These are phyloP conservation scores for Suillia variegata DNA, from an alignment of 2,888 invertebrate species.

Conservation along the genomic window DNA sequence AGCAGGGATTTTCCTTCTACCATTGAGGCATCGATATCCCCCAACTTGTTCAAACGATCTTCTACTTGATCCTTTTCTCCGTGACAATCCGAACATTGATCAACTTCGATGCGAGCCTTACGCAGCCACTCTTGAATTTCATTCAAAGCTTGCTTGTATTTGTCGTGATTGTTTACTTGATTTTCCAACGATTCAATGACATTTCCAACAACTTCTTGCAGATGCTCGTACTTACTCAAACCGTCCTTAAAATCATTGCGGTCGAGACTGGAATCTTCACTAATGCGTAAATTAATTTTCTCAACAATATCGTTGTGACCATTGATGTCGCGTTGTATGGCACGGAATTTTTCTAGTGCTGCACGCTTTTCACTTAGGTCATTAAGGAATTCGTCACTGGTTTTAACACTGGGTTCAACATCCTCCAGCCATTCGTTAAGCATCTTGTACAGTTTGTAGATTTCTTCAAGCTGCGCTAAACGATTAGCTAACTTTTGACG, in stretches of 20 bases:
- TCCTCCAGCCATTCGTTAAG: slow-evolving; percentile 88
- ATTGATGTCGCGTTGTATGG: slow-evolving; percentile 80
- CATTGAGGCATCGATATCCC: slow-evolving; percentile 71
- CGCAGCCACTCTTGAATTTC: slow-evolving; percentile 86
- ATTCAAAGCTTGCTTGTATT: slow-evolving; percentile 81
- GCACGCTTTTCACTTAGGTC: slow-evolving; percentile 92
- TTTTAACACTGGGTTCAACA: slow-evolving; percentile 79
- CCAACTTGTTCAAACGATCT: slow-evolving; percentile 76
- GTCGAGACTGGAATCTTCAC: slow-evolving; percentile 72
- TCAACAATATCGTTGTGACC: slow-evolving; percentile 80
- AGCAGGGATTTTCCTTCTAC: slow-evolving; percentile 77
- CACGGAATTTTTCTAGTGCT: slow-evolving; percentile 84
- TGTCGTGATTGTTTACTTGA: slow-evolving; percentile 85
- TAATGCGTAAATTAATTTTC: slow-evolving; percentile 75
- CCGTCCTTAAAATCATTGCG: slow-evolving; percentile 73
- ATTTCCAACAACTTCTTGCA: slow-evolving; percentile 70
- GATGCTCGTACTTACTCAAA: slow-evolving; percentile 72
- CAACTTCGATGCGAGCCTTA: slow-evolving; percentile 78
- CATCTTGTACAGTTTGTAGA: slow-evolving; percentile 81
- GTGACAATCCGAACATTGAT: slow-evolving; percentile 84
- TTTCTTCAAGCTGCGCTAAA: slow-evolving; percentile 82
- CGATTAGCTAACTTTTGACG: slow-evolving; percentile 76
- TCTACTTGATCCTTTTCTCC: slow-evolving; percentile 81
- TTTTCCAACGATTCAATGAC: slow-evolving; percentile 78
- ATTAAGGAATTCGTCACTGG: slow-evolving; percentile 75